A percentile compares a stretch with the other conserved stretches of the same genome.
Conservation (phyloP, 2,888 invertebrate genomes). For the Spisula subtruncata region DNA sequence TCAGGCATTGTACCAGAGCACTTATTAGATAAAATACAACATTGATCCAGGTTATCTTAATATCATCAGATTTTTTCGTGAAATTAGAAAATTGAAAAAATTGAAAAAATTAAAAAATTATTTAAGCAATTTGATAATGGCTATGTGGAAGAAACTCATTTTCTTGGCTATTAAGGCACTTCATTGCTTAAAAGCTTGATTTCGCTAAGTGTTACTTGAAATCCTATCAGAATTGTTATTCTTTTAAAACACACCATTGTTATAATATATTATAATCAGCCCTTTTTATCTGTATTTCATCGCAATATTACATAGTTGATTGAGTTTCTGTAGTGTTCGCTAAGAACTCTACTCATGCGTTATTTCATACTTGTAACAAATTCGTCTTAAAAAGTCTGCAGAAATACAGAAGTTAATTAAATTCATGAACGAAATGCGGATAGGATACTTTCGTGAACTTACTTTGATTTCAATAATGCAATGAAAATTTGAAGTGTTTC, state of each 20-base stretch:
- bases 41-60: not conserved
- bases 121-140: not conserved
- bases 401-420: constrained; percentile 19
- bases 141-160: constrained; percentile 26
- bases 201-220: constrained; percentile 25
- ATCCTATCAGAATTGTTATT: constrained; percentile 14
- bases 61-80: constrained; percentile 23
- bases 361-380: constrained; percentile 24
- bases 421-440: not conserved
- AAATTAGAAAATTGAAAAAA: too few species aligned
- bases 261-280: constrained; percentile 32
- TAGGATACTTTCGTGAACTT: not conserved
- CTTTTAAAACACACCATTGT: not conserved
- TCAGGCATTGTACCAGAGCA: not conserved
- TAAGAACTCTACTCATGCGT: constrained; percentile 2
- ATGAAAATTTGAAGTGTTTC: constrained; percentile 18
- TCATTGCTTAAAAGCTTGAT: not conserved
- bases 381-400: not conserved
- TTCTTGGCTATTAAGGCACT: constrained; percentile 15
- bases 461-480: not conserved
- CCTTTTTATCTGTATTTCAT: not conserved
- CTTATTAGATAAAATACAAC: constrained; percentile 18
- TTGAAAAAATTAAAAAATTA: not conserved
- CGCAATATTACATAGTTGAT: constrained; percentile 14
- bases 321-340: not conserved